Percentiles rank a stretch among this genome's conserved stretches.
Evolutionary conservation across 2,113 vertebrate genomes (phyloP).

Genomic region (Excalfactoria chinensis): DNA sequence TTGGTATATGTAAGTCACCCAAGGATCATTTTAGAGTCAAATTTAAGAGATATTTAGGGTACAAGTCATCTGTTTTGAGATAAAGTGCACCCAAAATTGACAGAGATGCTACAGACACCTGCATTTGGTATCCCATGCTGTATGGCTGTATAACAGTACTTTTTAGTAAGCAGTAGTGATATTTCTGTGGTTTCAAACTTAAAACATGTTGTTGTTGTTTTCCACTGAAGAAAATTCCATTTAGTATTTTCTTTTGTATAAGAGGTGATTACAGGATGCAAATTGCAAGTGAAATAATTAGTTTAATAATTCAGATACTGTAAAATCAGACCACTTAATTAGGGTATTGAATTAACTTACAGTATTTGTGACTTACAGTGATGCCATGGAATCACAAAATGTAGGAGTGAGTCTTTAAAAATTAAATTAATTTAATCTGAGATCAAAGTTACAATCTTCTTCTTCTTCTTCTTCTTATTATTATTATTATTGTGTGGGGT

Average conservation of each 20-base stretch:
- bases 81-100: background rate
- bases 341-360: background rate
- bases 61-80: background rate
- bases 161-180: background rate
- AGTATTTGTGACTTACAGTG: background rate
- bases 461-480: too few relatives aligned
- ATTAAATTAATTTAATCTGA: background rate
- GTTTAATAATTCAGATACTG: background rate
- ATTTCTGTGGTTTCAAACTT: background rate
- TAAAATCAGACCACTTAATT: background rate
- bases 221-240: background rate
- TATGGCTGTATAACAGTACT: background rate
- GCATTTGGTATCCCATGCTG: background rate
- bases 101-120: background rate
- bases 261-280: background rate
- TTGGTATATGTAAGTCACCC: background rate
- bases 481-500: background rate
- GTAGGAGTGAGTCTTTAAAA: background rate
- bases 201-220: background rate
- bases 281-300: background rate
- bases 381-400: background rate
- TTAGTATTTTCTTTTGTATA: background rate
- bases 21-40: background rate
- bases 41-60: background rate
- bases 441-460: background rate